A percentile compares a stretch with the other conserved stretches of the same genome.
These are phyloP conservation scores for Atethmia centrago DNA, from an alignment of 2,888 invertebrate species.

Conservation along the genomic window DNA sequence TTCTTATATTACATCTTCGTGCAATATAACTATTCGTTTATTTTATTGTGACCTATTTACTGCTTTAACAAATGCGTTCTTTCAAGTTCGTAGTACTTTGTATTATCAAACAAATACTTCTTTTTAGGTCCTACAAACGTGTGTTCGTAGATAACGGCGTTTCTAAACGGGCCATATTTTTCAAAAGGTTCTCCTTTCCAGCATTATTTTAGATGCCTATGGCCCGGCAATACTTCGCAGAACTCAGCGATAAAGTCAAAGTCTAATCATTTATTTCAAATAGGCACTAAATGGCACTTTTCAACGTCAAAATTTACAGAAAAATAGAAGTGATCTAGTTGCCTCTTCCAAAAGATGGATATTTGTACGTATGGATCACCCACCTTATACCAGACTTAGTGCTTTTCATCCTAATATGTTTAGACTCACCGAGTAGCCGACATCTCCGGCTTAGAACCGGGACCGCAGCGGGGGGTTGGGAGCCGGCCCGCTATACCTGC, in stretches of 20 bases:
- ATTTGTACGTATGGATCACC: too few relatives aligned
- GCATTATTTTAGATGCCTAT: background rate
- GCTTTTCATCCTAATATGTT: too few relatives aligned
- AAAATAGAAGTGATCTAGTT: too few relatives aligned
- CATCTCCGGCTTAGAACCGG: constrained; percentile 97
- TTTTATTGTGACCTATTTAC: constrained; percentile 23
- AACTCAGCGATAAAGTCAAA: too few relatives aligned
- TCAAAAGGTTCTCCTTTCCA: background rate
- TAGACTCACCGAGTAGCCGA: constrained; percentile 91
- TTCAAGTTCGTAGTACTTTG: constrained; percentile 21
- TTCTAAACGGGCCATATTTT: background rate
- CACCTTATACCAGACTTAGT: too few relatives aligned
- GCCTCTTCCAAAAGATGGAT: too few relatives aligned
- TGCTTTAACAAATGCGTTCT: constrained; percentile 22
- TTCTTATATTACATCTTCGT: constrained; percentile 41
- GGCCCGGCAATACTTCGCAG: too few relatives aligned
- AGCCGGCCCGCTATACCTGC: constrained; percentile 96
- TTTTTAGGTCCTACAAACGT: background rate
- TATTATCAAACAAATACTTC: background rate
- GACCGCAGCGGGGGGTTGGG: constrained; percentile 98
- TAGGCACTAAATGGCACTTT: too few relatives aligned
- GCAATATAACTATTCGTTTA: constrained; percentile 23
- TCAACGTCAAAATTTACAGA: too few relatives aligned
- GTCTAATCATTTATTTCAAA: too few relatives aligned
- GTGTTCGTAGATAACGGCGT: background rate